Evolutionary conservation across 2,888 invertebrate genomes (phyloP).

Genomic region (Coelinius sp.): DNA sequence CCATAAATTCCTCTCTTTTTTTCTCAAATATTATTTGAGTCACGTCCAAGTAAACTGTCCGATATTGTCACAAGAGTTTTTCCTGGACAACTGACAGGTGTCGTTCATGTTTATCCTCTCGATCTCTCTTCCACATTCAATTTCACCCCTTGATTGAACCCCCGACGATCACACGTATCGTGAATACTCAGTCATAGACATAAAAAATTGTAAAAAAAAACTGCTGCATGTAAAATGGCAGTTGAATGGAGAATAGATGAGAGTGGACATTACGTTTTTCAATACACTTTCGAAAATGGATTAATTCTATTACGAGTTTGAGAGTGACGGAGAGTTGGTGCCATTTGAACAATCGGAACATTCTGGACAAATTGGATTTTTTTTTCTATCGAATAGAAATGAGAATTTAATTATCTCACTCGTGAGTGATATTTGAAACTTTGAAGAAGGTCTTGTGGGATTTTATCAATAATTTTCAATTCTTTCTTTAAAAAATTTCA

Average conservation of each 20-base stretch:
- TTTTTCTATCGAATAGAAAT: not conserved
- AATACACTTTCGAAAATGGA: not conserved
- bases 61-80: not conserved
- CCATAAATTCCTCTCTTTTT: not conserved
- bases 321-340: not conserved
- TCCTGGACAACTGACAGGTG: not conserved
- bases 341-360: not conserved
- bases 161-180: not conserved
- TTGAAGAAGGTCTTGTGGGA: too few species aligned
- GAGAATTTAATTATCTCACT: too few species aligned
- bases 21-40: conserved; percentile 9
- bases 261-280: not conserved
- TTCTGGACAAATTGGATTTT: not conserved
- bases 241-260: not conserved
- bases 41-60: not conserved
- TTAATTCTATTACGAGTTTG: not conserved
- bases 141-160: conserved; percentile 10
- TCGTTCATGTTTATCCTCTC: not conserved
- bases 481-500: too few species aligned
- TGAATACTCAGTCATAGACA: not conserved
- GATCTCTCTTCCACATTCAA: conserved; percentile 21
- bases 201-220: not conserved
- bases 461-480: too few species aligned
- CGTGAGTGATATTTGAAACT: too few species aligned
- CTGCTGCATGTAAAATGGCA: not conserved